Evolutionary conservation across 30 jellyfish, hydroid and myxozoan species (phyloP).

Genomic region (Aurelia sp.): DNA sequence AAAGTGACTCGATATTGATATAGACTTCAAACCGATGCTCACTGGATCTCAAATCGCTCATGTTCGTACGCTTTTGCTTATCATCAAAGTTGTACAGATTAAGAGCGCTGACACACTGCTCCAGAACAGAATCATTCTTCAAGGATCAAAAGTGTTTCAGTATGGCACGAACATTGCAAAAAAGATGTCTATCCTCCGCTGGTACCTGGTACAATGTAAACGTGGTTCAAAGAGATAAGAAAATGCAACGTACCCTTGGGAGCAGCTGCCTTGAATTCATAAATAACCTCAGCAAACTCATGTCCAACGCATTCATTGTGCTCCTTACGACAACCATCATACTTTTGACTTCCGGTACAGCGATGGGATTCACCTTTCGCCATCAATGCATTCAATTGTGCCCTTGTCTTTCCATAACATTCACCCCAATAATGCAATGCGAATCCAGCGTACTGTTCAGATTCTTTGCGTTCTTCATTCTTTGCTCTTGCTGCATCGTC

Average conservation of each 20-base stretch:
- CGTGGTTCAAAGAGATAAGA: too few relatives aligned
- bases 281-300: conserved; percentile 1
- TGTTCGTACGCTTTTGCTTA: too few relatives aligned
- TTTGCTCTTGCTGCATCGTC: not conserved
- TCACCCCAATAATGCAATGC: conserved; percentile 30
- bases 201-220: too few relatives aligned
- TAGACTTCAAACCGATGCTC: too few relatives aligned
- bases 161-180: too few relatives aligned
- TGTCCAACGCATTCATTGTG: conserved; percentile 20
- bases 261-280: not conserved
- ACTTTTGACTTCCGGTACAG: conserved; percentile 17
- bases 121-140: too few relatives aligned
- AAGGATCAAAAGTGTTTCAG: too few relatives aligned
- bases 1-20: too few relatives aligned
- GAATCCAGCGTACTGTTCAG: not conserved
- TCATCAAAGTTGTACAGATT: too few relatives aligned
- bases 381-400: not conserved
- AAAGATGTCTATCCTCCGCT: too few relatives aligned
- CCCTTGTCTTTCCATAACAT: conserved; percentile 22
- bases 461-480: not conserved
- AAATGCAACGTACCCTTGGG: not conserved
- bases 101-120: too few relatives aligned
- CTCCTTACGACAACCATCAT: not conserved
- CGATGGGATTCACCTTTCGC: not conserved
- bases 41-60: too few relatives aligned